Base-by-base conservation (phyloP, 2,888 invertebrate genomes). In the Dicyrtoma fusca region DNA sequence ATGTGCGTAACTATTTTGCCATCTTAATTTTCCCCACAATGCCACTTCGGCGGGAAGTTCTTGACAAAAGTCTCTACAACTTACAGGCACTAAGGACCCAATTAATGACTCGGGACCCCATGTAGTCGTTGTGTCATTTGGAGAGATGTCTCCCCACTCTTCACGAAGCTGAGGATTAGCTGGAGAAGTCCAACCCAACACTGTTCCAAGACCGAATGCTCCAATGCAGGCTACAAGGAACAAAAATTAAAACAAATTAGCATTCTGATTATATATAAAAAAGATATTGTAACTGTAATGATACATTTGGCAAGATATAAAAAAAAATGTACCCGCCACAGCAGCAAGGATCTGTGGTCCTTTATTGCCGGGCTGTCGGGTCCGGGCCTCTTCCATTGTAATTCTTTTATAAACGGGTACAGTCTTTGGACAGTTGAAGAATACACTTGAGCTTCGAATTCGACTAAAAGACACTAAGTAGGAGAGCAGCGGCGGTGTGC, bases 61-160 rank as follows among this genome's bases (percentile, higher is more conserved):
- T n/a, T n/a, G 45, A 45, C 49, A 23, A 64, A 64, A 10, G 11
- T 3, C 25, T 19, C 17, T 17, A 14, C 4, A 49, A 53, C 74
- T 55, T 72, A 77, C 75, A 19, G 78, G 72, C 13, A 88, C 85
- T 1, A 87, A 81, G 45, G 87, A 88, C 0, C 86, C 87, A 4
- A 89, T 81, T 83, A 88, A 84, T 0, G 88, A 86, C 1, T 84
- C 83, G 62, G 85, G 85, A 34, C 4, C 3, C 34, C 34, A 34
- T 5, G 8, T 8, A 34, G 34, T 34, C 3, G 34, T 34, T 34
- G 34, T 34, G 8, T 0, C 86, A 51, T 25, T 82, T 23, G 84
- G 82, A 10, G 85, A 84, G 84, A 89, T 21, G 4, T 55, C 14
- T 10, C 72, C 74, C 19, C 75, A 68, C 8, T 55, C 61, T 4